phyloP scores from a whole-genome alignment of 1,140 invertebrate genomes.

The Achatina immaculata region DNA sequence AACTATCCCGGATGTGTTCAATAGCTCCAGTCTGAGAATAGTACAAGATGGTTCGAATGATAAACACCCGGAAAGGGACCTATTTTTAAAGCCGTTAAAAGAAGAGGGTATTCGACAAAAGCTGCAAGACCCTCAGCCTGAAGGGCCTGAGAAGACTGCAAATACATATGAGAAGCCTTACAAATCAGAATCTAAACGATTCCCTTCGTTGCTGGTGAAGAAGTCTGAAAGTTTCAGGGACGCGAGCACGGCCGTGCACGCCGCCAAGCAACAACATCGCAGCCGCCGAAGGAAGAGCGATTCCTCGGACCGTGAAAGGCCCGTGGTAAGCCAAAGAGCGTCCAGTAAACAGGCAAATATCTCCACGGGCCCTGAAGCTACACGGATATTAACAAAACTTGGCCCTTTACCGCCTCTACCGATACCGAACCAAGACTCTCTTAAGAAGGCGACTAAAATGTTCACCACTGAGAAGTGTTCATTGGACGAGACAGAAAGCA shows the following conservation, averaged over 20 bases:
- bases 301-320: not conserved
- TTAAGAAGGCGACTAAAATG: not conserved
- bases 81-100: not conserved
- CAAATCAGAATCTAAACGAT: slow-evolving; percentile 4
- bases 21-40: not conserved
- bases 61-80: not conserved
- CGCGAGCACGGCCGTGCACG: not conserved
- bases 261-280: not conserved
- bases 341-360: not conserved
- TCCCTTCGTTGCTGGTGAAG: not conserved
- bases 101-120: not conserved
- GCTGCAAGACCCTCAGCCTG: not conserved
- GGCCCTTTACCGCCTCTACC: slow-evolving; percentile 17
- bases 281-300: slow-evolving; percentile 6
- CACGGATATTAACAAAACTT: slow-evolving; percentile 2
- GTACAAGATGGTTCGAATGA: not conserved
- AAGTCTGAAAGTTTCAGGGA: slow-evolving; percentile 24
- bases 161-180: not conserved
- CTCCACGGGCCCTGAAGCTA: not conserved
- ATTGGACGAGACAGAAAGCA: no score
- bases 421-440: no score
- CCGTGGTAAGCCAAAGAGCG: not conserved
- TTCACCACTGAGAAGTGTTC: no score
- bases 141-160: not conserved
- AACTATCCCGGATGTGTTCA: not conserved